Evolutionary conservation across 2,113 vertebrate genomes (phyloP).

Genomic region (Pleuronectes platessa): DNA sequence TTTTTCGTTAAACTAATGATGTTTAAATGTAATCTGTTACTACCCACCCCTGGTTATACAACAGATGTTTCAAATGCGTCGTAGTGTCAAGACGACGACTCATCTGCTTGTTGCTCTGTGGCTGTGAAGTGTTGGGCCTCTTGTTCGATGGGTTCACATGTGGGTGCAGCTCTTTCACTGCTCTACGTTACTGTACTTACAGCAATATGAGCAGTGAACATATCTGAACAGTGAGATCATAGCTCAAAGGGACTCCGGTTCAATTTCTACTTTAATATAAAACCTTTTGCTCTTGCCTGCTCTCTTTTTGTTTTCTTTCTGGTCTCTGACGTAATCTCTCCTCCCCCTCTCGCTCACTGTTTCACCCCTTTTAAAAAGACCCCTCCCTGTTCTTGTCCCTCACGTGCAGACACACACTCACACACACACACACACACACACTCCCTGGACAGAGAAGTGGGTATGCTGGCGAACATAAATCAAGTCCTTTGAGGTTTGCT

Average conservation of each 20-base stretch:
- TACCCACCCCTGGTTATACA: background rate
- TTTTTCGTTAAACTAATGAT: background rate
- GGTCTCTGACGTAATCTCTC: constrained; percentile 47
- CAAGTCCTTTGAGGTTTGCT: constrained; percentile 44
- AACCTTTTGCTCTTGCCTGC: background rate
- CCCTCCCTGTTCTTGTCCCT: constrained; percentile 52
- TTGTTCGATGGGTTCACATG: constrained; percentile 1
- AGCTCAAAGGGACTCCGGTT: background rate
- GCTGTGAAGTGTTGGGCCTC: background rate
- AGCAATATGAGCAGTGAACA: background rate
- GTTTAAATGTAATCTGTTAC: background rate
- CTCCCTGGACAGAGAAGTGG: constrained; percentile 3
- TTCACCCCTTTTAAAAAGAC: constrained; percentile 29
- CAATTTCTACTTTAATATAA: background rate
- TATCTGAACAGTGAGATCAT: constrained; percentile 29
- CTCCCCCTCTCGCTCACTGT: constrained; percentile 20
- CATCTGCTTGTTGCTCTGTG: background rate
- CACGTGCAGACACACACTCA: constrained; percentile 55
- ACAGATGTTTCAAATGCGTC: constrained; percentile 2
- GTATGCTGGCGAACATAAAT: constrained; percentile 25
- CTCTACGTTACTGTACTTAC: background rate
- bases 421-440: constrained; percentile 31
- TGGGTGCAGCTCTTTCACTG: background rate
- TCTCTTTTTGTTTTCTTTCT: constrained; percentile 13
- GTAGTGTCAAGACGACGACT: accelerated